phyloP scores from a whole-genome alignment of 2,113 vertebrate species.

The Mastomys coucha region DNA sequence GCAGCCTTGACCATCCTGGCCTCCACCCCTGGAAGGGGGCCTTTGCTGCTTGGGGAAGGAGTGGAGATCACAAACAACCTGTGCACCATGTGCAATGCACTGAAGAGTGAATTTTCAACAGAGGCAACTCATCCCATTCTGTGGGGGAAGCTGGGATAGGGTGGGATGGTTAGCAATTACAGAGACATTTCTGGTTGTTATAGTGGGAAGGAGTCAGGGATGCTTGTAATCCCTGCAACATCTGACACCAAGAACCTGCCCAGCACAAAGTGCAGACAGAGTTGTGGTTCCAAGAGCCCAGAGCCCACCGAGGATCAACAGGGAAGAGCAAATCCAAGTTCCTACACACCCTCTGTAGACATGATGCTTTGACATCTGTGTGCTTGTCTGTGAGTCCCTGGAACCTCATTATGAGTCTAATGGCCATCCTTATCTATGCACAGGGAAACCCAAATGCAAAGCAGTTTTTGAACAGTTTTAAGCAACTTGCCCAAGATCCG shows the following conservation, averaged over 20 bases:
- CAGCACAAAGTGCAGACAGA: neutral
- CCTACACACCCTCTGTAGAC: fast-evolving
- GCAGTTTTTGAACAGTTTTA: neutral
- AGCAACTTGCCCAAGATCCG: neutral
- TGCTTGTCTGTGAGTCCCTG: neutral
- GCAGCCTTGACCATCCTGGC: neutral
- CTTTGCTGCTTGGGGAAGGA: neutral
- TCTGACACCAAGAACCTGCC: fast-evolving
- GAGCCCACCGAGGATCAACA: fast-evolving
- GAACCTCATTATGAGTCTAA: neutral
- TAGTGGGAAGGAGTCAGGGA: neutral
- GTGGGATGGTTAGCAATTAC: neutral
- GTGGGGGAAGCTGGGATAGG: neutral
- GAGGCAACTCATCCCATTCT: neutral
- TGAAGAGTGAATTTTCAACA: neutral
- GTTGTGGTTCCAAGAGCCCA: no score
- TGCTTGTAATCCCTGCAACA: neutral
- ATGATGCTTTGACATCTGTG: neutral
- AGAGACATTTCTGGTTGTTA: neutral
- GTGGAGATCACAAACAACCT: fast-evolving
- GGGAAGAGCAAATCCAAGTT: neutral
- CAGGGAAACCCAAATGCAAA: neutral
- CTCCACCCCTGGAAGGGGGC: neutral
- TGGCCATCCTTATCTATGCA: neutral
- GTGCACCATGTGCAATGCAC: fast-evolving